A percentile compares a stretch with the other conserved stretches of the same genome.
phyloP scores from a whole-genome alignment of 2,888 invertebrate species.

The Biston betularia region DNA sequence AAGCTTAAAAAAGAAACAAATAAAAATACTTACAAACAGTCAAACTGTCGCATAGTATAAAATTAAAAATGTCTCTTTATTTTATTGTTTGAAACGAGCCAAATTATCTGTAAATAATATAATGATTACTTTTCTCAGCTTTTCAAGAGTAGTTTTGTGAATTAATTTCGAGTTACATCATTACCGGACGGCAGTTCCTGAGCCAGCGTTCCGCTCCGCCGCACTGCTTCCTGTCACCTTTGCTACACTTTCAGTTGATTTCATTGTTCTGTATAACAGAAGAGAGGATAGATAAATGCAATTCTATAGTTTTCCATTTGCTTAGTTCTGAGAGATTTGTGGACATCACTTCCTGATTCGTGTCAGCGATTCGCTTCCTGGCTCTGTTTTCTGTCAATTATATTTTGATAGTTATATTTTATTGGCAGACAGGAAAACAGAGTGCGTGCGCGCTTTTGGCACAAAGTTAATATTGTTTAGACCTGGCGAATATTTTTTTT shows the following conservation, averaged over 20 bases:
- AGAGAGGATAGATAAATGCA: slow-evolving; percentile 30
- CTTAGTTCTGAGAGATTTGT: slow-evolving; percentile 26
- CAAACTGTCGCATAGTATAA: no score
- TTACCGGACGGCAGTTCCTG: slow-evolving; percentile 64
- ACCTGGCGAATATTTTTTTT: no score
- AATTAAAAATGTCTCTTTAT: no score
- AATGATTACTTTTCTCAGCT: background rate
- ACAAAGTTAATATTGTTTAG: no score
- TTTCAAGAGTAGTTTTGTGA: slow-evolving; percentile 16
- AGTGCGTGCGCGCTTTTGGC: no score
- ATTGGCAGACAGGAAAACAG: background rate
- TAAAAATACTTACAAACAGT: no score
- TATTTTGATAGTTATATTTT: slow-evolving; percentile 3
- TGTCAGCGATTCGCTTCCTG: slow-evolving; percentile 16
- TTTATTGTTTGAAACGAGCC: no score
- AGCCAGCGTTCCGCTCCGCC: slow-evolving; percentile 78
- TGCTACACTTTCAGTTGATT: slow-evolving; percentile 82
- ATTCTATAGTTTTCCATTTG: slow-evolving; percentile 27
- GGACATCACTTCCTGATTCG: slow-evolving; percentile 11
- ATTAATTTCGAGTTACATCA: slow-evolving; percentile 55
- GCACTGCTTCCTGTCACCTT: slow-evolving; percentile 84
- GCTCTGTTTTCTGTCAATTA: slow-evolving; percentile 13
- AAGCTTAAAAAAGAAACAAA: no score
- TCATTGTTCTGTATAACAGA: slow-evolving; percentile 67
- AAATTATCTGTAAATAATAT: no score